phyloP scores from a whole-genome alignment of 2,113 vertebrate species.

The Gymnocephalus cernua region DNA sequence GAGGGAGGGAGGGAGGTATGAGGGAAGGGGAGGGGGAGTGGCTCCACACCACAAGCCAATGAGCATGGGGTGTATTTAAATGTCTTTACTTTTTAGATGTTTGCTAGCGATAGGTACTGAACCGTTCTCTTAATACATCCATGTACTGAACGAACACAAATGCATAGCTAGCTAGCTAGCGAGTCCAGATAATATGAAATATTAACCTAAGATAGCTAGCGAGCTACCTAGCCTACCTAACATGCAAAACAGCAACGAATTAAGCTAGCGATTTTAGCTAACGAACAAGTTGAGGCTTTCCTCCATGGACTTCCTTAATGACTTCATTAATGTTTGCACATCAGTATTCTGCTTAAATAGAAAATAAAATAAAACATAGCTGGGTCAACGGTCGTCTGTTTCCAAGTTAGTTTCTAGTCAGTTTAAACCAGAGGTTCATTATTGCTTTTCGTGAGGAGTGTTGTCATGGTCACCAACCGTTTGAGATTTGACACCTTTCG shows the following conservation, averaged over 20 bases:
- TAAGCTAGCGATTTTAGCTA: constrained; percentile 9
- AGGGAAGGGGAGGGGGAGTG: constrained; percentile 63
- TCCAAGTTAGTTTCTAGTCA: background rate
- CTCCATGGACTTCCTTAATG: background rate
- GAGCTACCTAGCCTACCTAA: no score
- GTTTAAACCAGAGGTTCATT: background rate
- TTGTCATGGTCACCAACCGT: background rate
- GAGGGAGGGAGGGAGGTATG: constrained; percentile 37
- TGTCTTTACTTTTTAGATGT: background rate
- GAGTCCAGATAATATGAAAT: background rate
- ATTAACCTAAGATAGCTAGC: background rate
- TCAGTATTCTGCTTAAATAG: background rate
- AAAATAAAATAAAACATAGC: background rate
- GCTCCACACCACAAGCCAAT: constrained; percentile 45
- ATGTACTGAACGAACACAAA: background rate
- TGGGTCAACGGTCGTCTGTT: background rate
- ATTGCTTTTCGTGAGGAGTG: background rate
- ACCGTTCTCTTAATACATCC: no score
- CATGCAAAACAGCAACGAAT: background rate
- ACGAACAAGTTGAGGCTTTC: background rate
- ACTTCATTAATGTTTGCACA: background rate
- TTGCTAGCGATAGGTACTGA: no score
- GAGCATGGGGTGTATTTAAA: background rate
- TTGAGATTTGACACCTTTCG: no score
- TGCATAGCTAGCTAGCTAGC: no score